Conservation (phyloP, 2,113 vertebrate species). For the Ptilonorhynchus violaceus region DNA sequence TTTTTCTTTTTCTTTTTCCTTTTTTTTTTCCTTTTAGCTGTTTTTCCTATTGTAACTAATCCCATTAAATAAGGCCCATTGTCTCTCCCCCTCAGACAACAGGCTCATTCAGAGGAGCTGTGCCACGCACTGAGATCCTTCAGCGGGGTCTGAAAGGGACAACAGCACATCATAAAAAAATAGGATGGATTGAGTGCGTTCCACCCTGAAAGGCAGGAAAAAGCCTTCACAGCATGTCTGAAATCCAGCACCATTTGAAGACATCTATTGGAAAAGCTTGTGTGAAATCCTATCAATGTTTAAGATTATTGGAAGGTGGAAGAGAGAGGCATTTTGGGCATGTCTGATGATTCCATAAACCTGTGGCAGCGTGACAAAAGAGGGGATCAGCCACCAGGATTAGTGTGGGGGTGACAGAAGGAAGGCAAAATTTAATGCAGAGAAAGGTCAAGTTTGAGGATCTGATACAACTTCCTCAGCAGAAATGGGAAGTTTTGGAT, state of each 20-base stretch:
- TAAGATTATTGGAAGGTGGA: not conserved
- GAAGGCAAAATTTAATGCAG: not conserved
- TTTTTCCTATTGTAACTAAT: slow-evolving; percentile 75
- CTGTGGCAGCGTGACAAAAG: slow-evolving; percentile 10
- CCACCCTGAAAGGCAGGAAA: slow-evolving; percentile 25
- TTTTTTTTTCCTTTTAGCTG: slow-evolving; percentile 39
- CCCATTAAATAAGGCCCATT: slow-evolving; percentile 71
- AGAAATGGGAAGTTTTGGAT: not conserved
- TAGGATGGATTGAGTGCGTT: slow-evolving; percentile 45
- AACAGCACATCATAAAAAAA: not conserved
- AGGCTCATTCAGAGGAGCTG: slow-evolving; percentile 63
- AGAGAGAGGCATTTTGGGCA: not conserved
- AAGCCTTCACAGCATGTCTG: not conserved
- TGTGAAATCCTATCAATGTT: slow-evolving; percentile 21
- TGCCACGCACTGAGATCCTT: slow-evolving; percentile 10
- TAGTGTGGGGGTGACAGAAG: not conserved
- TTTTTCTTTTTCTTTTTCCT: not conserved
- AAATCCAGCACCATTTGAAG: not conserved
- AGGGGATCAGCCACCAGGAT: not conserved
- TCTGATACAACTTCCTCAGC: not conserved
- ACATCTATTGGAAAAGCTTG: slow-evolving; percentile 22
- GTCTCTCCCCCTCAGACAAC: slow-evolving; percentile 65
- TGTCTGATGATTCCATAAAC: slow-evolving; percentile 16
- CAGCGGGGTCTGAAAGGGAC: slow-evolving; percentile 57
- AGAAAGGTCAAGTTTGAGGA: not conserved